These are phyloP conservation scores for Sminthopsis crassicaudata DNA, from an alignment of 2,113 vertebrate species.

Conservation along the genomic window DNA sequence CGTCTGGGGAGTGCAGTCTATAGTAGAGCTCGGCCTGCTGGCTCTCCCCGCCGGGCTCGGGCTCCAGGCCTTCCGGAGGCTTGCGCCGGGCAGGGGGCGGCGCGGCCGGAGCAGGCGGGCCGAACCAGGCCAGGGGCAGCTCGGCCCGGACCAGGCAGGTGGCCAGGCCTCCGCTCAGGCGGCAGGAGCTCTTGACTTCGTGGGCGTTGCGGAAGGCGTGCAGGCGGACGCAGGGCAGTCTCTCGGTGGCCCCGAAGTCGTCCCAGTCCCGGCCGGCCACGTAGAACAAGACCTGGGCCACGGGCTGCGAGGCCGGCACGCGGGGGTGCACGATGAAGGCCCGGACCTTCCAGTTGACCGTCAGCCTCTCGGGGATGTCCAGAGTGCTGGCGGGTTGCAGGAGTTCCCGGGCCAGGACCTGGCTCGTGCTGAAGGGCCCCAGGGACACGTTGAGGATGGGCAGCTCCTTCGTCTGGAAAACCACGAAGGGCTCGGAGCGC, in stretches of 20 bases:
- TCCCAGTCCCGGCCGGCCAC: conserved; percentile 98
- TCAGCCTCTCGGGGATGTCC: conserved; percentile 93
- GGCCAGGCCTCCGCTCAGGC: conserved; percentile 92
- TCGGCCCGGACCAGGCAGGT: conserved; percentile 94
- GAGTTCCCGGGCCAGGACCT: conserved; percentile 93
- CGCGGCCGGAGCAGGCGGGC: conserved; percentile 83
- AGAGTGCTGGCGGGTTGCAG: conserved; percentile 95
- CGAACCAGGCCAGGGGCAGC: conserved; percentile 95
- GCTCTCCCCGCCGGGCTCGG: conserved; percentile 85
- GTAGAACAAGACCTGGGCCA: conserved; percentile 96
- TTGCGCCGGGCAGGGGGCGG: conserved; percentile 89
- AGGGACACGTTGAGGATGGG: conserved; percentile 94
- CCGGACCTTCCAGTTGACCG: conserved; percentile 98
- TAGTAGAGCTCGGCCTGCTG: conserved; percentile 96
- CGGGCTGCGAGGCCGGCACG: conserved; percentile 91
- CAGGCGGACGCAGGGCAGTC: conserved; percentile 93
- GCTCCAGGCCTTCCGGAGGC: conserved; percentile 83
- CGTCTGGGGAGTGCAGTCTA: conserved; percentile 90
- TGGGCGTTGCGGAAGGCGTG: conserved; percentile 94
- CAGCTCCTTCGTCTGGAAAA: conserved; percentile 98
- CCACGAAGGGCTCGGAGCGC: conserved; percentile 95
- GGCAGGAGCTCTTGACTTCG: conserved; percentile 94
- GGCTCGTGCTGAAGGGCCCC: conserved; percentile 93
- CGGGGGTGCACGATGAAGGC: conserved; percentile 95
- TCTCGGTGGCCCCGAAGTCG: conserved; percentile 91